A percentile compares a stretch with the other conserved stretches of the same genome.
Evolutionary conservation across 2,888 invertebrate species (phyloP).

Genomic region (Drosophila mayaguana): DNA sequence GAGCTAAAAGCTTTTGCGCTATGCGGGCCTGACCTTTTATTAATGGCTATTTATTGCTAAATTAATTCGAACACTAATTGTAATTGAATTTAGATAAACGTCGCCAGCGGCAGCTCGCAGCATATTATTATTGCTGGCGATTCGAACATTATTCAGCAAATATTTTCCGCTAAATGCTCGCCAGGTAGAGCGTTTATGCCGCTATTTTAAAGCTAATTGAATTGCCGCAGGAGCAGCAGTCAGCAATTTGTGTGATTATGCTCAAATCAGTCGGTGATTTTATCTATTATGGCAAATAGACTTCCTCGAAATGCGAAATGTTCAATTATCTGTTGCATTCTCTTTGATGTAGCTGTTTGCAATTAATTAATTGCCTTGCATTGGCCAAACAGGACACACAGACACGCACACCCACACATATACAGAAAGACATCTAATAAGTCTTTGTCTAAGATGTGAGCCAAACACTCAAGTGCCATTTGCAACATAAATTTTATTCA

Average conservation of each 20-base stretch:
- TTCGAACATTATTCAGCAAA: slow-evolving; percentile 27
- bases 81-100: slow-evolving; percentile 55
- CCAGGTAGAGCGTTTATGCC: slow-evolving; percentile 39
- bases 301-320: slow-evolving; percentile 39
- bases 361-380: slow-evolving; percentile 68
- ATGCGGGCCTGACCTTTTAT: slow-evolving; percentile 39
- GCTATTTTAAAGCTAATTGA: slow-evolving; percentile 52
- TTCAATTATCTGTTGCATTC: slow-evolving; percentile 33
- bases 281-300: slow-evolving; percentile 3
- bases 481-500: slow-evolving; percentile 70
- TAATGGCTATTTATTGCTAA: slow-evolving; percentile 10
- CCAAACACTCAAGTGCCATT: slow-evolving; percentile 60
- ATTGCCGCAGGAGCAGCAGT: slow-evolving; percentile 47
- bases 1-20: slow-evolving; percentile 22
- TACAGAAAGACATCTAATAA: slow-evolving; percentile 16
- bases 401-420: too few relatives aligned
- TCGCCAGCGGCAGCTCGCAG: slow-evolving; percentile 22
- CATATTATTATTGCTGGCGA: slow-evolving; percentile 29
- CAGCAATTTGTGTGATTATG: slow-evolving; percentile 34
- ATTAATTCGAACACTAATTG: slow-evolving; percentile 51
- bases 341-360: slow-evolving; percentile 60
- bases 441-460: slow-evolving; percentile 32
- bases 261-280: slow-evolving; percentile 28
- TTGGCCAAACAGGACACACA: slow-evolving; percentile 5
- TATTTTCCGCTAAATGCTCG: slow-evolving; percentile 27